Percentiles rank a stretch among this genome's conserved stretches.
These are phyloP conservation scores for Amphiprion ocellaris DNA, from an alignment of 2,113 vertebrate species.

Conservation along the genomic window DNA sequence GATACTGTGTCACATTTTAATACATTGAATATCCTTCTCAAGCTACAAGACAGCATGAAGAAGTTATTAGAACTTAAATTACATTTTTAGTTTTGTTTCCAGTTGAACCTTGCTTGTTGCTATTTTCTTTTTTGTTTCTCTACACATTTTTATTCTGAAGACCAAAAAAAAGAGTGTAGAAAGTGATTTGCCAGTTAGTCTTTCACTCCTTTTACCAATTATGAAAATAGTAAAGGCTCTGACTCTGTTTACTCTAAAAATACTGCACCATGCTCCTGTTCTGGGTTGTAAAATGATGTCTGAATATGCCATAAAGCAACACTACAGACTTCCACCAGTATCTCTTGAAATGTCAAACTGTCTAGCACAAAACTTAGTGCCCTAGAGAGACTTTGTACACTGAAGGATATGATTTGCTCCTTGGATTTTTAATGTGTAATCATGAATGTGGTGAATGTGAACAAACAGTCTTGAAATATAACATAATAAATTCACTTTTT, in stretches of 20 bases:
- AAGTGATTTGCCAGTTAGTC: background rate
- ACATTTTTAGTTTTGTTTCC: background rate
- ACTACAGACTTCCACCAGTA: background rate
- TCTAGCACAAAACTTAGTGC: background rate
- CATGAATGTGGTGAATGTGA: background rate
- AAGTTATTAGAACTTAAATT: no score
- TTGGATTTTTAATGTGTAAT: background rate
- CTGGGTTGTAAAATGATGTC: background rate
- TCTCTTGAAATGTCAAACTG: background rate
- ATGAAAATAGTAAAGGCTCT: background rate
- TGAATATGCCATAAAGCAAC: background rate
- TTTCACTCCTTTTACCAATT: background rate
- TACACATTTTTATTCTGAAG: no score
- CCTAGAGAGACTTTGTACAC: background rate
- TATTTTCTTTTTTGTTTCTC: background rate
- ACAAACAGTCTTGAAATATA: background rate
- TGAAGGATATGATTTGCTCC: background rate
- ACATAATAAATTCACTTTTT: background rate
- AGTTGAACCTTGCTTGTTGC: fast-evolving
- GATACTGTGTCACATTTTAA: background rate
- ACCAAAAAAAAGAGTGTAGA: fast-evolving
- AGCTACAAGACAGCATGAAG: background rate
- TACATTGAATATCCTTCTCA: background rate
- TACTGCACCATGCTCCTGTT: background rate
- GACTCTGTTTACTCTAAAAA: background rate